Base-by-base conservation (phyloP, 1,140 invertebrate species). In the Habropoda laboriosa region DNA sequence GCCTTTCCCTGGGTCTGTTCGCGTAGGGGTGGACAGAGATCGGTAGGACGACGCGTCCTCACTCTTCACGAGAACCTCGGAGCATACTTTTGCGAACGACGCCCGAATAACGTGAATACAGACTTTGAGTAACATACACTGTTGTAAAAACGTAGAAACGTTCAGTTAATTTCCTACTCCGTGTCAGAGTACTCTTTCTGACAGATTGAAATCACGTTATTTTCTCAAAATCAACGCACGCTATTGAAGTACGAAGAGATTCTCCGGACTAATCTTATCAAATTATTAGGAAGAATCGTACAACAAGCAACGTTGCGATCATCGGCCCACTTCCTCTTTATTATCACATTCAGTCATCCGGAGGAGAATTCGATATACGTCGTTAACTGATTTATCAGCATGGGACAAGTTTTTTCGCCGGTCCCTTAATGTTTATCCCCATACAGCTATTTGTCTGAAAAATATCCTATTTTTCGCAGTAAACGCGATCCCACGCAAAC, bases 311-410 rank as follows among this genome's bases (percentile, higher is more conserved):
- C 42, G 27, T 45, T 27, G n/a, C 42, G 18, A 49, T 18, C 21
- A 3, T 1, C 42, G 24, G 38, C 10, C 66, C 35, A 60, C 68
- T 38, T 63, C 13, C 16, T 72, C 30, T 58, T 42, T 70, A 70
- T 79, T 79, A 51, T 79, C 45, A 35, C n/a, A 40, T 45, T 18
- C 16, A 16, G 10, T 30, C 8, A 47, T 40, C 30, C 53, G 53
- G 24, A n/a, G 35, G 57, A n/a, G 35, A 35, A 7, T 35, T 61
- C 16, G 24, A 35, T 16, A 38, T 16, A 35, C 49, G 76, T 45
- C 47, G 47, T 55, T 30, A 21, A 27, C 47, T 79, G 68, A 79
- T 79, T 63, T 79, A 79, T 79, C 68, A 35, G 8, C 42, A 27
- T 5, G 57, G 63, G 57, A 21, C 45, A 73, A 79, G 38, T 79